Evolutionary conservation across 2,113 vertebrate genomes (phyloP), one percentile per base, ranked within the genome.

Genomic region (Elgaria multicarinata): DNA sequence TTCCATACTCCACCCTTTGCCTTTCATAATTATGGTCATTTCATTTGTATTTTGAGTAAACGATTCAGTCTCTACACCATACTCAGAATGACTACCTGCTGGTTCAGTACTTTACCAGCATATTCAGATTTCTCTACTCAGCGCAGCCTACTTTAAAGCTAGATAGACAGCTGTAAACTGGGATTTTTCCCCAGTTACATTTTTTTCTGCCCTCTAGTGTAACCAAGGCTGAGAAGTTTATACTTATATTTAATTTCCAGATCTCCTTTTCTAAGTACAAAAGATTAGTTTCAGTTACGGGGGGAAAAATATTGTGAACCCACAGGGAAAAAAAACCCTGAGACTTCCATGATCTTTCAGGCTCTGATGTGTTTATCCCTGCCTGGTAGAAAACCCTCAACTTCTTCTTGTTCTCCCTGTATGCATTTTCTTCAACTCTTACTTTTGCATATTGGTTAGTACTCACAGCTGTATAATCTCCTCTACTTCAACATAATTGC

Each of bases 391-490:
- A 88, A 91, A 69, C 89, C 76, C 46, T 74, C 0, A 0, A 55
- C 55, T 93, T 89, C 90, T 91, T 81, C 83, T 81, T 88, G 85
- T 53, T 84, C 77, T 64, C 53, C n/a, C 44, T 33, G 20, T 67
- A 44, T 53, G 44, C 44, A 39, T 83, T 66, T 88, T 92, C 91
- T 93, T 71, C 77, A 90, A 58, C 90, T 90, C 84, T 69, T 92
- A 62, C 85, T 94, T 77, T 31, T 3, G 88, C 91, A 81, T 87
- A 64, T 64, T 69, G 79, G 92, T 81, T 36, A 93, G 85, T 72
- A 77, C 74, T 81, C 91, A n/a, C 90, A 96, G 94, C 92, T 96
- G 94, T 89, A 94, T 91, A 93, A 26, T 67, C 90, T 94, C 93
- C 66, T 85, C 92, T 90, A 42, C 28, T 85, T 92, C 90, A 42